Conservation (phyloP, 2,113 vertebrate genomes). For the Echinops telfairi region DNA sequence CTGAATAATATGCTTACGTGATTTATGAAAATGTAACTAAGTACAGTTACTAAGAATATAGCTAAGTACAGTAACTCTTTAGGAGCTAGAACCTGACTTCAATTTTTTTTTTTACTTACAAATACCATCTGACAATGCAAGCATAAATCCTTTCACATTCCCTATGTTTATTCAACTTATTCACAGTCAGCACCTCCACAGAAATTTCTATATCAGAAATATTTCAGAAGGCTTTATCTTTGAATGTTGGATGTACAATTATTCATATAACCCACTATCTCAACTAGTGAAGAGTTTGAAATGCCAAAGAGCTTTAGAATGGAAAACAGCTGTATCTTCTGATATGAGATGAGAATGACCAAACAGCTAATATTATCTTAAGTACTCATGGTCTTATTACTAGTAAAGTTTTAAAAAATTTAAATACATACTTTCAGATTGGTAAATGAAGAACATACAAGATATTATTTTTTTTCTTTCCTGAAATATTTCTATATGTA, state of each 20-base stretch:
- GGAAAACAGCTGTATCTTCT: background rate
- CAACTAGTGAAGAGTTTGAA: slow-evolving; percentile 26
- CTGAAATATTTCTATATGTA: background rate
- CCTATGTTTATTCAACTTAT: background rate
- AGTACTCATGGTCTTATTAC: background rate
- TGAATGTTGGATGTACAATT: background rate
- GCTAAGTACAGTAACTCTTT: background rate
- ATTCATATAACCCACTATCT: background rate
- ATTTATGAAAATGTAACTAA: slow-evolving; percentile 14
- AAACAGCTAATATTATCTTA: background rate
- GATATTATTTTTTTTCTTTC: background rate
- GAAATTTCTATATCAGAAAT: background rate
- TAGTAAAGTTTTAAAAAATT: background rate
- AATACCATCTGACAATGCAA: background rate
- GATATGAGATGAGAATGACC: background rate
- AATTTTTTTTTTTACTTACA: background rate
- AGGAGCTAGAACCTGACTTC: background rate
- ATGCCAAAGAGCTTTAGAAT: background rate
- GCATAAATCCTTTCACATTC: background rate
- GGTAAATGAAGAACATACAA: background rate
- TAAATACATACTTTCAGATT: background rate
- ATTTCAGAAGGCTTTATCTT: background rate
- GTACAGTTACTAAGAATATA: background rate
- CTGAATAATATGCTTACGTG: background rate
- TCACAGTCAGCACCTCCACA: background rate